Evolutionary conservation across 2,888 invertebrate genomes (phyloP), one percentile per base, ranked within the genome.

Genomic region (Macaria liturata): DNA sequence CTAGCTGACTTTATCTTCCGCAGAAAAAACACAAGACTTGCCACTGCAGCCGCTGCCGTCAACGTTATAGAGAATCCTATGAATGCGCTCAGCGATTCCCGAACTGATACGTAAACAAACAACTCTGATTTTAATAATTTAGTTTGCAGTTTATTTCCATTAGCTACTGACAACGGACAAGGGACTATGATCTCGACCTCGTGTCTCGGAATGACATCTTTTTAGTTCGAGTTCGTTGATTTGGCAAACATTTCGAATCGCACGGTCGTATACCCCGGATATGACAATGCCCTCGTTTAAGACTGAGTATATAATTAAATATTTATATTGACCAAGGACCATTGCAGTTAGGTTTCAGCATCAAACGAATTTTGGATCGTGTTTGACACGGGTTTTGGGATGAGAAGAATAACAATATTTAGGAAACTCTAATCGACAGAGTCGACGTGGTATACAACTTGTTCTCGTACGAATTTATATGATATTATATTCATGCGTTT

Each of bases 31-130:
- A 64, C 65, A 4, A 67, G 59, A 0, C 60, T 63, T 7, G 58
- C 62, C 44, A 55, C 65, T 20, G 59, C 57, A 47, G 40, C 64
- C 8, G 57, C 64, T 5, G 54, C 72, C 3, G 70, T 83, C 6
- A 74, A 85, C 65, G 76, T 91, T 42, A 87, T 90, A 49, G 88
- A 84, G 54, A 90, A 90, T 65, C 90, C 90, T 0, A 86, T 90
- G 86, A 78, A 82, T 62, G 72, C 73, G 3, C 65, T 73, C 48
- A 71, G 72, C 31, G 74, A 74, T 54, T 49, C 32, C 7, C 59
- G 48, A 50, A 49, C 32, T 32, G 45, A 54, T 0, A 44, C 32
- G 3, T 51, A 59, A 48, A 51, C 3, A 32, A 7, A 34, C 34
- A 37, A 37, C 1, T 37, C 3, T n/a, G 42, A 5, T 42, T 42